phyloP scores from a whole-genome alignment of 2,113 vertebrate genomes.

The Ariopsis seemanni region DNA sequence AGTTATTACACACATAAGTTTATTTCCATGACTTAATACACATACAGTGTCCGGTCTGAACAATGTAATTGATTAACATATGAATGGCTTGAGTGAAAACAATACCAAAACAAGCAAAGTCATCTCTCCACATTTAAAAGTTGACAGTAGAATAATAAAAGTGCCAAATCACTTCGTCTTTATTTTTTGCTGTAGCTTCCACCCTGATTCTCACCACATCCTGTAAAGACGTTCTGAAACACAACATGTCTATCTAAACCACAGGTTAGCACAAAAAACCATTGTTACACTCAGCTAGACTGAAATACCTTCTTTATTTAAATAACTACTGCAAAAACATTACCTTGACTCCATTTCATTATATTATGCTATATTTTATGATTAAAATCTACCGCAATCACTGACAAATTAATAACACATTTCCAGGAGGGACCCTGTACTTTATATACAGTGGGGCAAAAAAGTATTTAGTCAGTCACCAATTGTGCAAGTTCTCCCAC shows the following conservation, averaged over 20 bases:
- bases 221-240: slow-evolving; percentile 2
- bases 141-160: background rate
- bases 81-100: background rate
- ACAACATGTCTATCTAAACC: background rate
- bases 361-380: background rate
- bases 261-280: background rate
- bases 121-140: background rate
- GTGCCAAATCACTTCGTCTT: background rate
- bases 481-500: too few species aligned
- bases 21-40: background rate
- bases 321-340: background rate
- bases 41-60: background rate
- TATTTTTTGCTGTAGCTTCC: background rate
- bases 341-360: background rate
- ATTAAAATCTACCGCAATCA: background rate
- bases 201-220: slow-evolving; percentile 29
- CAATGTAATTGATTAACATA: background rate
- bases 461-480: too few species aligned
- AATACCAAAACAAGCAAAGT: background rate
- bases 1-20: background rate
- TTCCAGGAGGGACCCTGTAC: background rate
- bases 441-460: too few species aligned
- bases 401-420: background rate
- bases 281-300: background rate
- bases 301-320: background rate